A percentile compares a stretch with the other conserved stretches of the same genome.
Evolutionary conservation across 2,797 vertebrate genomes (phyloP).

Genomic region (Neostethus bicornis): DNA sequence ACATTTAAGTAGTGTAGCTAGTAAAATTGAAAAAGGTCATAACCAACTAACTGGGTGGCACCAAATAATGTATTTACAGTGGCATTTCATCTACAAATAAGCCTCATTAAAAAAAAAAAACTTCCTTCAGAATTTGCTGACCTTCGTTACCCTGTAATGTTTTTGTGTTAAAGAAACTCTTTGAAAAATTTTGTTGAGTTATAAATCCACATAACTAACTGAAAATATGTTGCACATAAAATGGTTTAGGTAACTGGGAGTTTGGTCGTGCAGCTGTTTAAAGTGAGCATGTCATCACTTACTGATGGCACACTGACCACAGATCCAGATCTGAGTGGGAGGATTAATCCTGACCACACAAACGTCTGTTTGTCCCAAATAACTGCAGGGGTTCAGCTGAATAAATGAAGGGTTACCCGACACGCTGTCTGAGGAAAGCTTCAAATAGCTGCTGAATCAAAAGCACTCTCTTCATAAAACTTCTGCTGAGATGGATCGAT

Average conservation of each 20-base stretch:
- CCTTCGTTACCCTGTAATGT: neutral
- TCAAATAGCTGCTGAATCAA: conserved; percentile 29
- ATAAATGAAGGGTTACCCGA: conserved; percentile 15
- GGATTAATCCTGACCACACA: conserved; percentile 17
- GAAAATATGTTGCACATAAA: neutral
- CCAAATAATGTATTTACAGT: neutral
- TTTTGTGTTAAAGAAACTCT: neutral
- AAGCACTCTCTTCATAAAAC: neutral
- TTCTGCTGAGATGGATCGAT: conserved; percentile 8
- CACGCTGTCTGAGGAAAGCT: conserved; percentile 15
- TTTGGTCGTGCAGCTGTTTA: neutral
- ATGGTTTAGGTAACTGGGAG: neutral
- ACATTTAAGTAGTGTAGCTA: neutral
- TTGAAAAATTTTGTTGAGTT: neutral
- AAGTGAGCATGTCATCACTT: neutral
- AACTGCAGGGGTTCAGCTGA: conserved; percentile 5
- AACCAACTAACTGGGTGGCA: conserved; percentile 1
- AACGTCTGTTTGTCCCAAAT: conserved; percentile 20
- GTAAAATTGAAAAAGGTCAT: neutral
- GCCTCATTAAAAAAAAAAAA: conserved; percentile 5
- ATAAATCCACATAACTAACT: neutral
- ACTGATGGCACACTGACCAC: conserved; percentile 9
- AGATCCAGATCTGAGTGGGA: conserved; percentile 24
- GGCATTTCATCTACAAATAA: conserved; percentile 12
- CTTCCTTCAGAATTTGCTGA: neutral